Evolutionary conservation across 2,888 invertebrate genomes (phyloP).

Genomic region (Sinelater perroti): DNA sequence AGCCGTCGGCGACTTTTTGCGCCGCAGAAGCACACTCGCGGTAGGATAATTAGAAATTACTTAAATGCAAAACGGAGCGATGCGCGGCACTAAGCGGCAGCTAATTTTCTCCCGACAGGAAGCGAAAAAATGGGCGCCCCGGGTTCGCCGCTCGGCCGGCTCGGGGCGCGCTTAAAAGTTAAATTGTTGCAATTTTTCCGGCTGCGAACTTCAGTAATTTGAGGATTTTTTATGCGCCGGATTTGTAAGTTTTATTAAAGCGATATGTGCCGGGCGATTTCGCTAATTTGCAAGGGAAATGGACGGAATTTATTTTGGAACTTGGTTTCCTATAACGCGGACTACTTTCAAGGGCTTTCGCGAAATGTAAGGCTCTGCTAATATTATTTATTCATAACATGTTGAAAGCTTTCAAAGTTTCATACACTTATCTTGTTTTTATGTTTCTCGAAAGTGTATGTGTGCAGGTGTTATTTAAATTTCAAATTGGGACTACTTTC

Average conservation of each 20-base stretch:
- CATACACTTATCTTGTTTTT: not conserved
- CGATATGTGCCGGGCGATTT: not conserved
- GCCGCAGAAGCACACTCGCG: slow-evolving; percentile 6
- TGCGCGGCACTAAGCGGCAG: not conserved
- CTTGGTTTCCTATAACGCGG: too few relatives aligned
- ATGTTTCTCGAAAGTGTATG: not conserved
- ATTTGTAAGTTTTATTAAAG: slow-evolving; percentile 11
- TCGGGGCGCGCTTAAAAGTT: slow-evolving; percentile 4
- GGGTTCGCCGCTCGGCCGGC: too few relatives aligned
- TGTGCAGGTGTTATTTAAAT: too few relatives aligned
- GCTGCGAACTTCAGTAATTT: not conserved
- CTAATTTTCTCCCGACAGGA: not conserved
- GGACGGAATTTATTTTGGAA: too few relatives aligned
- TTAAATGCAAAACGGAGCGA: slow-evolving; percentile 10
- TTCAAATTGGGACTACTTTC: too few relatives aligned
- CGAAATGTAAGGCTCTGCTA: not conserved
- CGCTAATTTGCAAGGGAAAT: too few relatives aligned
- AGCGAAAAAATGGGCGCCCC: too few relatives aligned
- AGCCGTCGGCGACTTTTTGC: slow-evolving; percentile 13
- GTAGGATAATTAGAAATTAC: slow-evolving; percentile 20
- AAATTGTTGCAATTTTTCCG: slow-evolving; percentile 11
- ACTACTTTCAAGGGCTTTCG: not conserved
- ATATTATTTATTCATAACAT: not conserved
- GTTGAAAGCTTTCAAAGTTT: not conserved
- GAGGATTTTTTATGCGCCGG: not conserved